These are phyloP conservation scores for Orcinus orca DNA, from an alignment of 2,113 vertebrate genomes.

Conservation along the genomic window DNA sequence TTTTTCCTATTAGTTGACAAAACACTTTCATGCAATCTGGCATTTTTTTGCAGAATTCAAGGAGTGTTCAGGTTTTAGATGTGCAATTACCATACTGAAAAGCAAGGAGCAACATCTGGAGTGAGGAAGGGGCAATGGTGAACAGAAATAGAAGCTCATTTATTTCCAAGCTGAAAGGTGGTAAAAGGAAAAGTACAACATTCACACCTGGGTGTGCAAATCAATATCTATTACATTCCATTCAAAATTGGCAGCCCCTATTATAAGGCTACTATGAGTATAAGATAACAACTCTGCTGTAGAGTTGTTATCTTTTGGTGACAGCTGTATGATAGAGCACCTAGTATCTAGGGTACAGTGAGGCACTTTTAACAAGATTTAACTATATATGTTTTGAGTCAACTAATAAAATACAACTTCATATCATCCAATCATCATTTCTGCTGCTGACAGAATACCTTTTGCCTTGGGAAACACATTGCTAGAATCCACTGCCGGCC, in stretches of 20 bases:
- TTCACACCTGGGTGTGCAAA: conserved; percentile 36
- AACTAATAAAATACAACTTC: conserved; percentile 51
- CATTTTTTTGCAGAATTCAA: not conserved
- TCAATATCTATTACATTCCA: not conserved
- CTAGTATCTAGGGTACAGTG: not conserved
- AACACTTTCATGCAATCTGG: not conserved
- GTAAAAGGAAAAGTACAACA: not conserved
- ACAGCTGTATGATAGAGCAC: not conserved
- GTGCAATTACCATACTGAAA: conserved; percentile 1
- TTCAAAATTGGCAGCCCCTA: not conserved
- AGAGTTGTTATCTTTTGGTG: not conserved
- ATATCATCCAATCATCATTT: conserved; percentile 54
- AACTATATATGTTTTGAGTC: conserved; percentile 27
- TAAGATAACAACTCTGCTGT: not conserved
- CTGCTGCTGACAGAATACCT: conserved; percentile 49
- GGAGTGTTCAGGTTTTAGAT: conserved; percentile 9
- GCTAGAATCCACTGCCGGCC: not conserved
- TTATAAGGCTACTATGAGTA: not conserved
- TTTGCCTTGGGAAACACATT: conserved; percentile 25
- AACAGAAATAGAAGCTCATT: conserved; percentile 49
- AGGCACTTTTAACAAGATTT: conserved; percentile 20
- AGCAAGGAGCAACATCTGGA: not conserved
- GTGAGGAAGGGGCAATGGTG: not conserved
- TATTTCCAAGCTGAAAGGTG: conserved; percentile 4
- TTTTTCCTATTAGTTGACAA: not conserved